A percentile compares a stretch with the other conserved stretches of the same genome.
These are phyloP conservation scores for Cactoblastis cactorum DNA, from an alignment of 2,888 invertebrate species.

Conservation along the genomic window DNA sequence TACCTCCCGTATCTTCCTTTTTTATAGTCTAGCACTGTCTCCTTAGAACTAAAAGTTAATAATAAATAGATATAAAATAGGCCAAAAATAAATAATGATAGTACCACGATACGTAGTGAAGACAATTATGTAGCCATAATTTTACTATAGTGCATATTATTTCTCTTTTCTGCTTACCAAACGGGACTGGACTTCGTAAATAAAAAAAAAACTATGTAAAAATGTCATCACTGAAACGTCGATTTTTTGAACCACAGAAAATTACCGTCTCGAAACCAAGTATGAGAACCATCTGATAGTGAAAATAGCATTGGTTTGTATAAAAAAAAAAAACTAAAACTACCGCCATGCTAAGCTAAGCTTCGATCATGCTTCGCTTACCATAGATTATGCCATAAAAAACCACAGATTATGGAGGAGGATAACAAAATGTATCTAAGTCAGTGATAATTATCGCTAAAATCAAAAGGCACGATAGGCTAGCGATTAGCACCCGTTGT, in stretches of 20 bases:
- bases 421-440: conserved; percentile 29
- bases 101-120: conserved; percentile 14
- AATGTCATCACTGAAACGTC: conserved; percentile 37
- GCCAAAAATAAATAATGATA: conserved; percentile 14
- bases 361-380: conserved; percentile 59
- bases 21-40: conserved; percentile 11
- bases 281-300: conserved; percentile 98
- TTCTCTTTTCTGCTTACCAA: conserved; percentile 76
- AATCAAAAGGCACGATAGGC: conserved; percentile 17
- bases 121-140: conserved; percentile 30
- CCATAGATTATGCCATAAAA: no score
- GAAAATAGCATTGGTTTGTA: conserved; percentile 96
- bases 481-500: conserved; percentile 24
- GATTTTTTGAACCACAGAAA: conserved; percentile 84
- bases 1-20: conserved; percentile 20
- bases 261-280: conserved; percentile 97
- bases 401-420: conserved; percentile 33
- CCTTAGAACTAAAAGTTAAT: neutral
- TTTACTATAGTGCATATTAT: conserved; percentile 68
- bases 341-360: conserved; percentile 48
- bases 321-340: conserved; percentile 39
- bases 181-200: conserved; percentile 62
- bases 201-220: conserved; percentile 28
- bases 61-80: conserved; percentile 12
- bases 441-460: conserved; percentile 17